Percentiles rank a stretch among this genome's conserved stretches.
These are phyloP conservation scores for Colossoma macropomum DNA, from an alignment of 2,113 vertebrate genomes.

Conservation along the genomic window DNA sequence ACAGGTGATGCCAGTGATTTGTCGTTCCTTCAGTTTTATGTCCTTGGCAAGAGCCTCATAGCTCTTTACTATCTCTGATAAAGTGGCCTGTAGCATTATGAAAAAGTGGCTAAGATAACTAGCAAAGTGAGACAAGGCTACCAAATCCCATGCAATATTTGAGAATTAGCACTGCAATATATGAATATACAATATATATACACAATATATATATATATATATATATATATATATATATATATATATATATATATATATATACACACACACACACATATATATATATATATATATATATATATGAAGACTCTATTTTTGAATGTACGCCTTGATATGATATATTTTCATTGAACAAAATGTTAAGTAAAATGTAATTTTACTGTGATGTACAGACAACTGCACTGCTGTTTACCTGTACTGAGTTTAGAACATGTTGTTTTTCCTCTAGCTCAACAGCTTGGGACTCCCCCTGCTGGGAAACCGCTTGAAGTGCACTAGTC, in stretches of 20 bases:
- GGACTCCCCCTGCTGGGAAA: slow-evolving; percentile 54
- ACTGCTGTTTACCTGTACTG: slow-evolving; percentile 63
- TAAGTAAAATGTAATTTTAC: not conserved
- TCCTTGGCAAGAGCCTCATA: slow-evolving; percentile 44
- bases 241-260: too few relatives aligned
- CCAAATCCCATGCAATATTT: not conserved
- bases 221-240: too few relatives aligned
- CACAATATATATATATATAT: too few relatives aligned
- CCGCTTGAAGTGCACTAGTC: slow-evolving; percentile 59
- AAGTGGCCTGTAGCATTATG: slow-evolving; percentile 38
- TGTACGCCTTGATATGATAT: not conserved
- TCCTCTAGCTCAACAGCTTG: slow-evolving; percentile 59
- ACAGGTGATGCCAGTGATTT: slow-evolving; percentile 50
- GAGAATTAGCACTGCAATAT: too few relatives aligned
- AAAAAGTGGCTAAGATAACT: not conserved
- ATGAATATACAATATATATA: too few relatives aligned
- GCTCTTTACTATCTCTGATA: slow-evolving; percentile 59
- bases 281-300: not conserved
- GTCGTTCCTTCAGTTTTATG: slow-evolving; percentile 56
- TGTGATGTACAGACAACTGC: not conserved
- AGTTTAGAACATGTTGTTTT: slow-evolving; percentile 53
- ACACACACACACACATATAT: too few relatives aligned
- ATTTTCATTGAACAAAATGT: not conserved
- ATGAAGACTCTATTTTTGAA: not conserved
- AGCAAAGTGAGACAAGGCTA: not conserved